Conservation (phyloP, 35 echinoderm and acorn worm species). For the Apostichopus japonicus region DNA sequence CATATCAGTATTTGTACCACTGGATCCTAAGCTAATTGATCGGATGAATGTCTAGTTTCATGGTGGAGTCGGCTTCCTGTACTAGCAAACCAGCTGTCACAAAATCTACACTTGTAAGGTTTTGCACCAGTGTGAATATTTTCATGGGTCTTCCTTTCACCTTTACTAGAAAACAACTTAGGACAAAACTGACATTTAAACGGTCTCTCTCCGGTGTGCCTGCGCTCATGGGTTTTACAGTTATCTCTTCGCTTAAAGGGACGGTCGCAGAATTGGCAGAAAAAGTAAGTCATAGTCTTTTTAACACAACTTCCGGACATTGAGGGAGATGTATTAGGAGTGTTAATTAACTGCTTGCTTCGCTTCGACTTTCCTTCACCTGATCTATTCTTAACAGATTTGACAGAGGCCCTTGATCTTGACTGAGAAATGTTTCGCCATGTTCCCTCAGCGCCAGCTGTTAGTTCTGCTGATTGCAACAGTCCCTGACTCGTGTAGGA, state of each 20-base stretch:
- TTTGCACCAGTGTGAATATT: slow-evolving; percentile 65
- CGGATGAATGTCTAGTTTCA: neutral
- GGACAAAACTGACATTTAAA: slow-evolving; percentile 62
- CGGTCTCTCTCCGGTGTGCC: slow-evolving; percentile 54
- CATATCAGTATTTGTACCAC: no score
- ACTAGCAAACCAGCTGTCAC: slow-evolving; percentile 43
- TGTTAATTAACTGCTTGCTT: no score
- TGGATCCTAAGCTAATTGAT: neutral
- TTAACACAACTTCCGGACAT: neutral
- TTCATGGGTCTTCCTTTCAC: slow-evolving; percentile 50
- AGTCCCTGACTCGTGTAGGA: neutral
- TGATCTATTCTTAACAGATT: neutral
- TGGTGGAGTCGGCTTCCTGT: slow-evolving; percentile 15
- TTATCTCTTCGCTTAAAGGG: neutral
- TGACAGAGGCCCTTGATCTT: neutral
- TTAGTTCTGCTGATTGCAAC: neutral
- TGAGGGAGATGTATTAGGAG: neutral
- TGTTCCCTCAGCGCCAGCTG: neutral
- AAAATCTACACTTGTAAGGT: slow-evolving; percentile 64
- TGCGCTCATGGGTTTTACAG: slow-evolving; percentile 38
- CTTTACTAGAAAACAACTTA: slow-evolving; percentile 46
- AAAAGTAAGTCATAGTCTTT: neutral
- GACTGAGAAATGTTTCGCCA: neutral
- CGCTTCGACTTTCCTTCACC: neutral
- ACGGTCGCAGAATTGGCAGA: slow-evolving; percentile 9